Evolutionary conservation across 2,113 vertebrate species (phyloP), one percentile per base, ranked within the genome.

Genomic region (Spheniscus mendiculus): DNA sequence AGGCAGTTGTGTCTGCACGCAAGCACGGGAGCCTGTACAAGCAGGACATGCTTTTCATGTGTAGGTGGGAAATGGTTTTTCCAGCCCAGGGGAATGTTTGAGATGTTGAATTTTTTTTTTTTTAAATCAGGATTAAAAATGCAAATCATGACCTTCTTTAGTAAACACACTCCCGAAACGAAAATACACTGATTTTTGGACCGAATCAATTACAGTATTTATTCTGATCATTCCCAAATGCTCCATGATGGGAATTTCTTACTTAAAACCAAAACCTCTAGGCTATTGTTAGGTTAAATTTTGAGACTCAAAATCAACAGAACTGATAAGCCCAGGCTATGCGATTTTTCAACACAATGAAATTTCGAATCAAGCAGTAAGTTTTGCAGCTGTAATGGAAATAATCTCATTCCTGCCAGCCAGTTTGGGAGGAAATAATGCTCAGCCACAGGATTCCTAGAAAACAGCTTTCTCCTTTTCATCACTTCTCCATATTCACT

Each of bases 11-110:
- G n/a, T 30, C 50, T 23, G 38, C 17, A 22, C 2, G 2, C n/a
- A 12, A 22, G 36, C 15, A 14, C 4, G 0, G 4, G 2, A 34
- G 50, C 0, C 2, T 25, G n/a, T 16, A 19, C 29, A 19, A 36
- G 69, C 17, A 16, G 22, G 34, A 53, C 27, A 6, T 4, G 10
- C 7, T 74, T 67, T 17, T 65, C 7, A 5, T 15, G 32, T 61
- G 70, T 34, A 38, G 36, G 53, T 83, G 77, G 55, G 59, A 79
- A 58, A 84, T 9, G 7, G 1, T 45, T 83, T 72, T 93, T 34
- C 21, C 47, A 59, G 5, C 18, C 9, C 23, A 19, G 8, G 5
- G 12, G 3, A 67, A 87, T 2, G 1, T 10, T 42, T 32, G 6
- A 78, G 22, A 26, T 66, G 18, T 15, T 52, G 10, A 53, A 23